A percentile compares a stretch with the other conserved stretches of the same genome.
phyloP scores from a whole-genome alignment of 2,797 vertebrate genomes.

The Muscicapa comitata region DNA sequence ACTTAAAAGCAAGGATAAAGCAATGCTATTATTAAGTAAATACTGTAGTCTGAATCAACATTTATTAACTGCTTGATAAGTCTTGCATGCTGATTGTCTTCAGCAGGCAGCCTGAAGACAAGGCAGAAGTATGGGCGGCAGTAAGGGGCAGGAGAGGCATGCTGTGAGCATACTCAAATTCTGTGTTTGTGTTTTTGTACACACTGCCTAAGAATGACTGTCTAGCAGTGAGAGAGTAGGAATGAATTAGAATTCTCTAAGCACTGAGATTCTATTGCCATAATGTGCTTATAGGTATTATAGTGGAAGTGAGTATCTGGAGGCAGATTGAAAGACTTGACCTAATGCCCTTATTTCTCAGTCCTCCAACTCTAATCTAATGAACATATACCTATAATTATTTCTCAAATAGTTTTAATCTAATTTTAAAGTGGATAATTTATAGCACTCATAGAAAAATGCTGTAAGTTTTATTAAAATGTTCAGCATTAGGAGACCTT shows the following conservation, averaged over 20 bases:
- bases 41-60: conserved; percentile 22
- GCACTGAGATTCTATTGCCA: conserved; percentile 67
- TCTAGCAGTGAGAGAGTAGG: neutral
- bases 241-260: conserved; percentile 71
- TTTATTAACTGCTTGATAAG: conserved; percentile 30
- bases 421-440: conserved; percentile 78
- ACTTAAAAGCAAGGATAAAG: conserved; percentile 68
- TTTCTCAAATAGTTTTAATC: conserved; percentile 76
- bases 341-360: conserved; percentile 66
- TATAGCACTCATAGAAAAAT: conserved; percentile 72
- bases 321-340: conserved; percentile 73
- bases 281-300: conserved; percentile 68
- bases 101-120: neutral
- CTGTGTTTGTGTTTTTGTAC: neutral
- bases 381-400: conserved; percentile 75
- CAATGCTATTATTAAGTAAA: conserved; percentile 48
- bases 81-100: neutral
- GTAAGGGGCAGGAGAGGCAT: neutral
- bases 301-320: conserved; percentile 62
- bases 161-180: neutral
- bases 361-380: conserved; percentile 66
- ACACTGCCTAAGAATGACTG: neutral
- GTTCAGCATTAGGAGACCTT: conserved; percentile 70
- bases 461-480: conserved; percentile 74
- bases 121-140: accelerated